Conservation (phyloP, 23 tunicate genomes). For the Oikopleura vanhoeffeni region DNA sequence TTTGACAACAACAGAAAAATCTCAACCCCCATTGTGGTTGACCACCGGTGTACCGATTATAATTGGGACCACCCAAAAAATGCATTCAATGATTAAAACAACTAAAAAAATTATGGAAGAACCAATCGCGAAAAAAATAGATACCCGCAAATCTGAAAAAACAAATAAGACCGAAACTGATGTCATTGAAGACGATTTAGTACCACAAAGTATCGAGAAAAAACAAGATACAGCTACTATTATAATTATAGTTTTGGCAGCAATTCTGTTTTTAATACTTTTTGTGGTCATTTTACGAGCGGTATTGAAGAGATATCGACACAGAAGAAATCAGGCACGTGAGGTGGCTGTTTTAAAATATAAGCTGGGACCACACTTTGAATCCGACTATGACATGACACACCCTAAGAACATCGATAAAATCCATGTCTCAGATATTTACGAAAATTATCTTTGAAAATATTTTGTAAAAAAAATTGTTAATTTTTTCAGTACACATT, state of each 20-base stretch:
- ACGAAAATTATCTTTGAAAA: background rate
- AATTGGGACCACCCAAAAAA: background rate
- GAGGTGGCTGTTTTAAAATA: conserved; percentile 2
- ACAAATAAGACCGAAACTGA: too few relatives aligned
- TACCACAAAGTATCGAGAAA: too few relatives aligned
- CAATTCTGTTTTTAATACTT: background rate
- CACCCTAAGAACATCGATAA: background rate
- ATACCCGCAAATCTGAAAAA: too few relatives aligned
- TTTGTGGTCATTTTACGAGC: background rate
- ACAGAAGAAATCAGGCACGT: background rate
- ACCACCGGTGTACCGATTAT: too few relatives aligned
- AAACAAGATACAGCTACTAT: background rate
- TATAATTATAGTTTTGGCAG: background rate
- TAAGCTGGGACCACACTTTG: background rate
- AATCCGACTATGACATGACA: background rate
- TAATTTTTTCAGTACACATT: too few relatives aligned
- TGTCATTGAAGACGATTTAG: too few relatives aligned
- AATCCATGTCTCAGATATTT: background rate
- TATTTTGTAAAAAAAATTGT: too few relatives aligned
- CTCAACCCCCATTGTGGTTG: too few relatives aligned
- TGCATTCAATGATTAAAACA: background rate
- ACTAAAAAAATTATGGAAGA: too few relatives aligned
- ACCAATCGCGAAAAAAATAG: too few relatives aligned
- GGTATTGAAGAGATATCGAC: background rate
- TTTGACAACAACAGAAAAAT: too few relatives aligned